A percentile compares a stretch with the other conserved stretches of the same genome.
Conservation (phyloP, 2,888 invertebrate species). For the Mythimna lalbum region DNA sequence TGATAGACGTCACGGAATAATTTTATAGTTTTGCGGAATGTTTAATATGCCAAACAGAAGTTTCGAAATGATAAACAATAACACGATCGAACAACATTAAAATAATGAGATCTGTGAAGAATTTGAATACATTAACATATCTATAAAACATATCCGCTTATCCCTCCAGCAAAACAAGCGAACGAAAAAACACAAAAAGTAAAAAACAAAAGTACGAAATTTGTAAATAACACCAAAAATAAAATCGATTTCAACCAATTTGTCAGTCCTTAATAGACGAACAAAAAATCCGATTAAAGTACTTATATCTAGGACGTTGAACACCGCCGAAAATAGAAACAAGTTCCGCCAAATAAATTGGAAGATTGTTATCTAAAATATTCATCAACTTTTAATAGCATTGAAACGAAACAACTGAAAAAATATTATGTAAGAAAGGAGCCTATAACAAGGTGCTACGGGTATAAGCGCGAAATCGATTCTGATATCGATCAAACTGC, state of each 20-base stretch:
- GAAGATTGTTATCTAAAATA: slow-evolving; percentile 42
- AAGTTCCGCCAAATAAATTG: slow-evolving; percentile 34
- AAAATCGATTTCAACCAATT: slow-evolving; percentile 28
- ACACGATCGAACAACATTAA: slow-evolving; percentile 60
- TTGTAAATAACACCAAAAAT: slow-evolving; percentile 15
- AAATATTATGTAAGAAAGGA: slow-evolving; percentile 45
- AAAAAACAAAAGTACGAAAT: slow-evolving; percentile 9
- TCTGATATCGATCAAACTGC: slow-evolving; percentile 71
- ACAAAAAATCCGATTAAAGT: slow-evolving; percentile 27
- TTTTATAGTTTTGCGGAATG: slow-evolving; percentile 64
- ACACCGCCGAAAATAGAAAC: slow-evolving; percentile 36
- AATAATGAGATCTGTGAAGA: slow-evolving; percentile 45
- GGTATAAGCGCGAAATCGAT: slow-evolving; percentile 63
- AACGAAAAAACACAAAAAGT: slow-evolving; percentile 11
- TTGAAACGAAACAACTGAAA: slow-evolving; percentile 45
- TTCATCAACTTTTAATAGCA: slow-evolving; percentile 34
- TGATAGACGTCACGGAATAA: slow-evolving; percentile 75
- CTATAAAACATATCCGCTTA: slow-evolving; percentile 21
- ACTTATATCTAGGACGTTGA: slow-evolving; percentile 34
- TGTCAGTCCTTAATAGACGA: slow-evolving; percentile 19
- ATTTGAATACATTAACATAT: slow-evolving; percentile 38
- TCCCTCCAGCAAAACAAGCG: neutral
- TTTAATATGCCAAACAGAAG: slow-evolving; percentile 57
- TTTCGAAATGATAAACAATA: slow-evolving; percentile 69
- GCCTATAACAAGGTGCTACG: slow-evolving; percentile 50